Conservation (phyloP, 2,113 vertebrate species). For the Tupaia chinensis region DNA sequence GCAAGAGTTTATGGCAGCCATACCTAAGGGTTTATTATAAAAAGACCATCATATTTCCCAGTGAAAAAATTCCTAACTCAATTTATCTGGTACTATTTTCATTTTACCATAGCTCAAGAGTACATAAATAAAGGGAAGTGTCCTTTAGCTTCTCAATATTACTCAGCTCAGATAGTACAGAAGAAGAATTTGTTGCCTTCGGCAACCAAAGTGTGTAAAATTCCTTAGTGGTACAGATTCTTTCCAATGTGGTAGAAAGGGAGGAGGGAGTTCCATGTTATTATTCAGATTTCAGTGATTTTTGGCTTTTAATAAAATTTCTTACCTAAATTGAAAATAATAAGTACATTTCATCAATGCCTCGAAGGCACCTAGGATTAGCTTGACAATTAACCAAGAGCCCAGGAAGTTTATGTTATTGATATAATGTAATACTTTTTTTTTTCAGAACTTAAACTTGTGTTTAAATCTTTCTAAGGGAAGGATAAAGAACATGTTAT, state of each 20-base stretch:
- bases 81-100: conserved; percentile 74
- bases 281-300: conserved; percentile 74
- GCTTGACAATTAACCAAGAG: conserved; percentile 83
- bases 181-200: conserved; percentile 78
- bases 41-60: conserved; percentile 1
- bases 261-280: conserved; percentile 64
- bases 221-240: conserved; percentile 81
- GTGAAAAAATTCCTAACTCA: neutral
- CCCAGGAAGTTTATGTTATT: conserved; percentile 77
- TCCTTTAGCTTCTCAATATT: conserved; percentile 83
- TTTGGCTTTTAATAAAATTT: conserved; percentile 84
- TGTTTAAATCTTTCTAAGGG: conserved; percentile 69
- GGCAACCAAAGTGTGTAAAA: conserved; percentile 77
- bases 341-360: conserved; percentile 81
- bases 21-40: conserved; percentile 38
- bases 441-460: conserved; percentile 79
- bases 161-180: conserved; percentile 73
- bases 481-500: conserved; percentile 12
- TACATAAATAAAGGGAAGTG: conserved; percentile 81
- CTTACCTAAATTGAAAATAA: conserved; percentile 84
- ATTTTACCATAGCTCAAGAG: conserved; percentile 76
- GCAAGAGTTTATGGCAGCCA: neutral
- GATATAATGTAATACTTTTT: conserved; percentile 55
- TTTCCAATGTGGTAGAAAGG: conserved; percentile 15
- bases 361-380: conserved; percentile 83